These are phyloP conservation scores for Odontamblyopus rebecca DNA, from an alignment of 2,797 vertebrate species.

Conservation along the genomic window DNA sequence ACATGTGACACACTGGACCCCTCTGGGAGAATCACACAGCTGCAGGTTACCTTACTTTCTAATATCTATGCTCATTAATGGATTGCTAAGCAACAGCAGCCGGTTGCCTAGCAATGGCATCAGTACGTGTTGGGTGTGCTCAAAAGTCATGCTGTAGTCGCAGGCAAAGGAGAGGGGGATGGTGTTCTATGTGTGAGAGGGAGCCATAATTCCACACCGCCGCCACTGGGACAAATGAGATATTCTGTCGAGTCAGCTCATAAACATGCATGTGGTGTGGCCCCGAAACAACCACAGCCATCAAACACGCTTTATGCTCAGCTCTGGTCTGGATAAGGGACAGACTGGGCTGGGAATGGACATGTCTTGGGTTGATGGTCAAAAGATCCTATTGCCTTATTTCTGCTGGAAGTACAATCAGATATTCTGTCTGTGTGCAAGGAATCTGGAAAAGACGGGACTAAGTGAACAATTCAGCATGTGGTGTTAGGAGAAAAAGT, in stretches of 20 bases:
- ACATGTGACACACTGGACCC: not conserved
- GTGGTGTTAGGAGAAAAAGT: not conserved
- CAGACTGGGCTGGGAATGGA: not conserved
- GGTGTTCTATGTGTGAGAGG: slow-evolving; percentile 1
- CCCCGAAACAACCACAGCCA: slow-evolving; percentile 7
- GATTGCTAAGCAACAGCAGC: slow-evolving; percentile 45
- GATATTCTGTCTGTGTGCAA: not conserved
- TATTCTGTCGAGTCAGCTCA: slow-evolving; percentile 32
- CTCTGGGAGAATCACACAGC: not conserved
- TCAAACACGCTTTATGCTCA: not conserved
- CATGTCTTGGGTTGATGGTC: not conserved
- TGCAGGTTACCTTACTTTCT: slow-evolving; percentile 20
- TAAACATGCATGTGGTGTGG: slow-evolving; percentile 14
- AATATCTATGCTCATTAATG: slow-evolving; percentile 28
- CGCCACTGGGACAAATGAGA: slow-evolving; percentile 13
- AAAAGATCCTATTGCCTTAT: not conserved
- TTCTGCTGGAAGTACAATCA: not conserved
- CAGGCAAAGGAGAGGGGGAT: not conserved
- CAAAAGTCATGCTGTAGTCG: slow-evolving; percentile 43
- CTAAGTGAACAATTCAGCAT: not conserved
- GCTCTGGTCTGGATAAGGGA: not conserved
- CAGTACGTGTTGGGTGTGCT: slow-evolving; percentile 36
- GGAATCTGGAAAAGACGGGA: not conserved
- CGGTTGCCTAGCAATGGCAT: slow-evolving; percentile 46
- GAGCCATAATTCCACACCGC: slow-evolving; percentile 15